These are phyloP conservation scores for Albula goreensis DNA, from an alignment of 2,113 vertebrate species.

Conservation along the genomic window DNA sequence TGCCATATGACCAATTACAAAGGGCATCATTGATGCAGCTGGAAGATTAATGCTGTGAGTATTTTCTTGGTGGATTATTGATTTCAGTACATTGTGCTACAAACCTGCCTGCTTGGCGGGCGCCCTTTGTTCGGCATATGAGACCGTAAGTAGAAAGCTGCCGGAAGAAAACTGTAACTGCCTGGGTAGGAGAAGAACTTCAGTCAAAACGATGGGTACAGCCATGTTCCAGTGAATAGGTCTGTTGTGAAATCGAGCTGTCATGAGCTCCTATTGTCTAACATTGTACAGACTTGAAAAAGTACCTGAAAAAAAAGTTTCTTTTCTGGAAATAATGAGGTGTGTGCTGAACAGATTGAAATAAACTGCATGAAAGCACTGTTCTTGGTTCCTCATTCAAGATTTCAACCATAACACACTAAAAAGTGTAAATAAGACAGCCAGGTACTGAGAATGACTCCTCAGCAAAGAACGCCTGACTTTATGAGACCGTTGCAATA, in stretches of 20 bases:
- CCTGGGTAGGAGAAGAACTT: not conserved
- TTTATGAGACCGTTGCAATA: too few relatives aligned
- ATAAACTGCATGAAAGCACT: not conserved
- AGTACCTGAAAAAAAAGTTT: not conserved
- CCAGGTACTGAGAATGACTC: too few relatives aligned
- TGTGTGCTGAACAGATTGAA: not conserved
- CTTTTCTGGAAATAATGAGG: not conserved
- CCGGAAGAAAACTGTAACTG: not conserved
- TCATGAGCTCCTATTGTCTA: not conserved
- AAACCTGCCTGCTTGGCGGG: slow-evolving; percentile 1
- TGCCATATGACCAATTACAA: slow-evolving; percentile 21
- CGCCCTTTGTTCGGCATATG: not conserved
- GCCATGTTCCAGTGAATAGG: not conserved
- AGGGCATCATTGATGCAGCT: slow-evolving; percentile 14
- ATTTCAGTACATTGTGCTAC: slow-evolving; percentile 16
- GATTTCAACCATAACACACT: too few relatives aligned
- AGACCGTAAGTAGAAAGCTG: not conserved
- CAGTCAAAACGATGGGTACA: not conserved
- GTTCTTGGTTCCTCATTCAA: not conserved
- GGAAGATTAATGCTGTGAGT: slow-evolving; percentile 17
- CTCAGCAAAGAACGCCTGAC: too few relatives aligned
- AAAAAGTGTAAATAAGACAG: too few relatives aligned
- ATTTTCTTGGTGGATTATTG: slow-evolving; percentile 23
- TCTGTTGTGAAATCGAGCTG: not conserved
- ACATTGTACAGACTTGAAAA: not conserved